phyloP scores from a whole-genome alignment of 2,888 invertebrate genomes.

The Archips xylosteana region DNA sequence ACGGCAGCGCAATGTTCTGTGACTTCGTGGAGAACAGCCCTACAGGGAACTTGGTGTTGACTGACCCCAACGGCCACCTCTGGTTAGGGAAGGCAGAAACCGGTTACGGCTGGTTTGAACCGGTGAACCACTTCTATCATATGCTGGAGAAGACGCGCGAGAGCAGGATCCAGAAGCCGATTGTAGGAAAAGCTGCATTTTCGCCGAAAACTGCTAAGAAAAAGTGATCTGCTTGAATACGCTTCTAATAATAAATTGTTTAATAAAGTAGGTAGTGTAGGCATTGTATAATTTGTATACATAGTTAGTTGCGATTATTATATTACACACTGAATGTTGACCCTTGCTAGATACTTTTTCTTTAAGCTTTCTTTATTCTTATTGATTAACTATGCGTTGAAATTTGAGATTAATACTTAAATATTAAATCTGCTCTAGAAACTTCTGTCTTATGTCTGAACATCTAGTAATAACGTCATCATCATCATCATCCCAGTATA shows the following conservation, averaged over 20 bases:
- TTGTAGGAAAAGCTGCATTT: background rate
- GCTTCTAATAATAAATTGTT: background rate
- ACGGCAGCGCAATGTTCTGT: constrained; percentile 75
- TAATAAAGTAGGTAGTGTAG: background rate
- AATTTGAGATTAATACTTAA: too few relatives aligned
- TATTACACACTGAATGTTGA: too few relatives aligned
- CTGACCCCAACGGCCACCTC: constrained; percentile 80
- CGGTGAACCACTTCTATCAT: constrained; percentile 75
- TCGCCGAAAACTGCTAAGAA: background rate
- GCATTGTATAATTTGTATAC: too few relatives aligned
- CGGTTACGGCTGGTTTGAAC: constrained; percentile 73
- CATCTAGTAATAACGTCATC: too few relatives aligned
- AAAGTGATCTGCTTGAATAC: background rate
- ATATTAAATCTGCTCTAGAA: too few relatives aligned
- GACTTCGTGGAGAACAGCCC: constrained; percentile 84
- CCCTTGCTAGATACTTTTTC: too few relatives aligned
- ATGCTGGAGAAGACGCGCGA: constrained; percentile 62
- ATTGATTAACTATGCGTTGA: too few relatives aligned
- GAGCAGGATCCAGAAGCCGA: constrained; percentile 26
- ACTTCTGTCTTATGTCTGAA: too few relatives aligned
- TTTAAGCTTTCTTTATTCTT: too few relatives aligned
- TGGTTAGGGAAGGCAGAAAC: constrained; percentile 81
- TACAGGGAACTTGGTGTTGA: constrained; percentile 58
- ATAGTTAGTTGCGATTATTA: too few relatives aligned
- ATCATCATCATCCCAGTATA: too few relatives aligned